Conservation (phyloP, 2,113 vertebrate genomes). For the Tylochromis polylepis region DNA sequence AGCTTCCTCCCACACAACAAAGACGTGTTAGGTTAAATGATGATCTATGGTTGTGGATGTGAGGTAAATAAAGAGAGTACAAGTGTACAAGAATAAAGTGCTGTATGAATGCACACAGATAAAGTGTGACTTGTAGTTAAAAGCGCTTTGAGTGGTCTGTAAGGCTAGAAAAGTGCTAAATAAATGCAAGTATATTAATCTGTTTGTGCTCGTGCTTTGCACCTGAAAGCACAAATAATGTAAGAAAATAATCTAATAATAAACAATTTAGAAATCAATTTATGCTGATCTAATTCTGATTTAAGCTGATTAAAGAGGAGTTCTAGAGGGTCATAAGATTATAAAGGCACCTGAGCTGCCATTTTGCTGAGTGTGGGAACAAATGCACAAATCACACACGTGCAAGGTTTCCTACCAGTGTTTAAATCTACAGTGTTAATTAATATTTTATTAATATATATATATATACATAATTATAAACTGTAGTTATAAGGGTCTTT, state of each 20-base stretch:
- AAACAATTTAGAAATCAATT: background rate
- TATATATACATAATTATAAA: no score
- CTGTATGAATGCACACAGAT: background rate
- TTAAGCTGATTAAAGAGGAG: background rate
- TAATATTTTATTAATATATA: no score
- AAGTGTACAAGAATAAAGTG: background rate
- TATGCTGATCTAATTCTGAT: background rate
- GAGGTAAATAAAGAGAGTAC: background rate
- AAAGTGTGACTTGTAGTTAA: background rate
- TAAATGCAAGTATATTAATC: background rate
- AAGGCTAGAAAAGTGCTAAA: background rate
- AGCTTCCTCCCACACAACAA: background rate
- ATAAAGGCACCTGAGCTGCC: background rate
- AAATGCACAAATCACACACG: background rate
- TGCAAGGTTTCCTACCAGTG: no score
- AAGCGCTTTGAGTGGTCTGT: background rate
- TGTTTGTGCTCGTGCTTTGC: background rate
- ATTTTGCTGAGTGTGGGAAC: background rate
- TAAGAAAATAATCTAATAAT: background rate
- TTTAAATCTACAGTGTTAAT: no score
- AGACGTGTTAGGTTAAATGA: background rate
- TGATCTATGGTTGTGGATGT: background rate
- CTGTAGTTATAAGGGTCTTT: no score
- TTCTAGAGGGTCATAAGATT: background rate
- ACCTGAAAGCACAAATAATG: background rate